A percentile compares a stretch with the other conserved stretches of the same genome.
Evolutionary conservation across 2,888 invertebrate genomes (phyloP).

Genomic region (Drosophila neotestacea): DNA sequence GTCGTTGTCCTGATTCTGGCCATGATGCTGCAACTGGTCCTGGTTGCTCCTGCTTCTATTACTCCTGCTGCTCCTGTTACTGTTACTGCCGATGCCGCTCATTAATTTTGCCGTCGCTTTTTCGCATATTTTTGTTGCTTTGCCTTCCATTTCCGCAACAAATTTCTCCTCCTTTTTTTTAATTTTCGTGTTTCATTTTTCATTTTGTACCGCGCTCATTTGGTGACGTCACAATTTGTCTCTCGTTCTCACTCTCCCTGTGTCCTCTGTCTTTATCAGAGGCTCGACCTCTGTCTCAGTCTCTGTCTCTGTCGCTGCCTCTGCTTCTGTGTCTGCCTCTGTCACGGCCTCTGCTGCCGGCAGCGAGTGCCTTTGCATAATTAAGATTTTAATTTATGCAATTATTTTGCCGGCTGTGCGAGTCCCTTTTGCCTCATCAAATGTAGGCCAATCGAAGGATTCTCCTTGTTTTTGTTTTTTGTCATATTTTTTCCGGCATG

Average conservation of each 20-base stretch:
- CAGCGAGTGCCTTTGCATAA: slow-evolving; percentile 65
- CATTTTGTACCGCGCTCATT: slow-evolving; percentile 76
- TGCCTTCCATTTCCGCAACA: slow-evolving; percentile 67
- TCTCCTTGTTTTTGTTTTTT: slow-evolving; percentile 47
- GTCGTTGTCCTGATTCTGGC: slow-evolving; percentile 27
- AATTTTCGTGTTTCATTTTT: slow-evolving; percentile 79
- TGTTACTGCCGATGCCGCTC: slow-evolving; percentile 44
- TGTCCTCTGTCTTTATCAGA: slow-evolving; percentile 33
- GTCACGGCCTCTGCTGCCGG: slow-evolving; percentile 24
- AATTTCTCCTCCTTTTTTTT: slow-evolving; percentile 67
- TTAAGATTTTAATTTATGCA: slow-evolving; percentile 82
- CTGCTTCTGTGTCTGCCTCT: slow-evolving; percentile 12
- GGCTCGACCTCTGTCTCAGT: slow-evolving; percentile 40
- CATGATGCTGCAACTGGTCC: slow-evolving; percentile 29
- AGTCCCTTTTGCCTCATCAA: slow-evolving; percentile 53
- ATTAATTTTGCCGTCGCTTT: slow-evolving; percentile 75
- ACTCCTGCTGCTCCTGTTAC: slow-evolving; percentile 51
- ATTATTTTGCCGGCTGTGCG: slow-evolving; percentile 77
- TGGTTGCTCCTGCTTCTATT: slow-evolving; percentile 15
- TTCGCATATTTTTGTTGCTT: slow-evolving; percentile 50
- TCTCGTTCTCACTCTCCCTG: slow-evolving; percentile 1
- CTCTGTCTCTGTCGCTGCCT: slow-evolving; percentile 12
- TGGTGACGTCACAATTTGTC: slow-evolving; percentile 66
- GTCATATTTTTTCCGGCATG: slow-evolving; percentile 30
- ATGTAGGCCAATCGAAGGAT: slow-evolving; percentile 53